A percentile compares a stretch with the other conserved stretches of the same genome.
phyloP scores from a whole-genome alignment of 2,888 invertebrate species.

The Eumacrocentrus americanus region DNA sequence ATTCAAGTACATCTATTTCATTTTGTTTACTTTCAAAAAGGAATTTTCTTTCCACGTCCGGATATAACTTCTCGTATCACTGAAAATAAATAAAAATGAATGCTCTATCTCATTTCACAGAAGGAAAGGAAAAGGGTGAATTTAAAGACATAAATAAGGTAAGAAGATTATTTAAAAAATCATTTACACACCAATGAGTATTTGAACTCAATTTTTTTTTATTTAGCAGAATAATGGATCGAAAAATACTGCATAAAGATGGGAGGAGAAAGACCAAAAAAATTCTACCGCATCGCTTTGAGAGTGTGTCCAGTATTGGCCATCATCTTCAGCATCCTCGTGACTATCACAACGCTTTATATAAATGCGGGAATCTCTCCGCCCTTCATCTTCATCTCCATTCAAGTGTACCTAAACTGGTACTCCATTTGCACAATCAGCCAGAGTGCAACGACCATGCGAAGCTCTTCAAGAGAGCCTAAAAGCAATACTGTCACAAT shows the following conservation, averaged over 20 bases:
- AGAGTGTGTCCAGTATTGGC: slow-evolving; percentile 44
- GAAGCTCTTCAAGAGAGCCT: slow-evolving; percentile 19
- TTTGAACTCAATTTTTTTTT: too few relatives aligned
- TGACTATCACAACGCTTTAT: slow-evolving; percentile 44
- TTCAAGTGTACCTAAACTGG: slow-evolving; percentile 53
- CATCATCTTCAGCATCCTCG: slow-evolving; percentile 43
- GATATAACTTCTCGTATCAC: too few relatives aligned
- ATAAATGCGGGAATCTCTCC: slow-evolving; percentile 44
- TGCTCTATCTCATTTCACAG: too few relatives aligned
- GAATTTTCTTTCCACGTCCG: too few relatives aligned
- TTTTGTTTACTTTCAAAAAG: too few relatives aligned
- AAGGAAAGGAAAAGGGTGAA: background rate
- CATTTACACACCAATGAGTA: too few relatives aligned
- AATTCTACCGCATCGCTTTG: slow-evolving; percentile 29
- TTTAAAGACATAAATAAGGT: too few relatives aligned
- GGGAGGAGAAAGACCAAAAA: background rate
- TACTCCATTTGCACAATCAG: slow-evolving; percentile 47
- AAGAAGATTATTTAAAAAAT: too few relatives aligned
- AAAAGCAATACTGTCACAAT: slow-evolving; percentile 27
- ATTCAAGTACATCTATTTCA: too few relatives aligned
- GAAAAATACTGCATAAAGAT: background rate
- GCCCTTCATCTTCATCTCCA: slow-evolving; percentile 44
- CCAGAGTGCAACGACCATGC: slow-evolving; percentile 38
- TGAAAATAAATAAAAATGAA: too few relatives aligned
- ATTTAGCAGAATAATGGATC: background rate